Conservation (phyloP, 2,797 vertebrate genomes). For the Euphonia xanthogaster region DNA sequence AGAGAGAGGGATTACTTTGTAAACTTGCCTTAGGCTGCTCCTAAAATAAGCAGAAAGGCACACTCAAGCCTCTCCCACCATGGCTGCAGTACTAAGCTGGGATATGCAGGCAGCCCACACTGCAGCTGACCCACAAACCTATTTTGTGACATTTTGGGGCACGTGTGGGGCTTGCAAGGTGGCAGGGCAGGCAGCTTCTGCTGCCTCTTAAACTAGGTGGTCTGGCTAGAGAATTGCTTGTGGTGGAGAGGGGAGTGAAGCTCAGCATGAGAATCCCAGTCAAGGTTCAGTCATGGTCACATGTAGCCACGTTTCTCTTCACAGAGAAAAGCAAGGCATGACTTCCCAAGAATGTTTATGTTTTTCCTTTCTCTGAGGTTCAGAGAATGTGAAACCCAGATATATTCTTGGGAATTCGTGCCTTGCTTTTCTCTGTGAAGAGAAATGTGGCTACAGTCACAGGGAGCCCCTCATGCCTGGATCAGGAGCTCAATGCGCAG, state of each 20-base stretch:
- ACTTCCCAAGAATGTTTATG: too few species aligned
- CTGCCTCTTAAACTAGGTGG: not conserved
- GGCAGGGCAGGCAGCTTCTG: not conserved
- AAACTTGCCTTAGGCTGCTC: conserved; percentile 42
- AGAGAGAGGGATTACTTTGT: not conserved
- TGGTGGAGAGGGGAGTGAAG: not conserved
- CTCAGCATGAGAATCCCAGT: not conserved
- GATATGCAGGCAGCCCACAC: not conserved
- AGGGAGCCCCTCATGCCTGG: not conserved
- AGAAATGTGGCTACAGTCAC: too few species aligned
- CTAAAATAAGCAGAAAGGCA: conserved; percentile 20
- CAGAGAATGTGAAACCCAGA: too few species aligned
- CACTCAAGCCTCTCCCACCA: conserved; percentile 1
- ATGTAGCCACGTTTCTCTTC: too few species aligned
- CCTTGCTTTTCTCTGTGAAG: too few species aligned
- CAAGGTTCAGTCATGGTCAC: not conserved
- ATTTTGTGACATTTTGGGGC: conserved; percentile 35
- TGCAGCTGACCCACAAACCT: conserved; percentile 59
- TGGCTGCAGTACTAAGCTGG: not conserved
- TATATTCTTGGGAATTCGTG: too few species aligned
- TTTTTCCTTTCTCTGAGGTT: too few species aligned
- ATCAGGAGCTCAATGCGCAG: not conserved
- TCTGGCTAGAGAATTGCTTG: not conserved
- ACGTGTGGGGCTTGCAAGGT: not conserved
- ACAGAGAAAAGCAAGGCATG: too few species aligned